These are phyloP conservation scores for Temnothorax ravouxi DNA, from an alignment of 2,888 invertebrate genomes.

Conservation along the genomic window DNA sequence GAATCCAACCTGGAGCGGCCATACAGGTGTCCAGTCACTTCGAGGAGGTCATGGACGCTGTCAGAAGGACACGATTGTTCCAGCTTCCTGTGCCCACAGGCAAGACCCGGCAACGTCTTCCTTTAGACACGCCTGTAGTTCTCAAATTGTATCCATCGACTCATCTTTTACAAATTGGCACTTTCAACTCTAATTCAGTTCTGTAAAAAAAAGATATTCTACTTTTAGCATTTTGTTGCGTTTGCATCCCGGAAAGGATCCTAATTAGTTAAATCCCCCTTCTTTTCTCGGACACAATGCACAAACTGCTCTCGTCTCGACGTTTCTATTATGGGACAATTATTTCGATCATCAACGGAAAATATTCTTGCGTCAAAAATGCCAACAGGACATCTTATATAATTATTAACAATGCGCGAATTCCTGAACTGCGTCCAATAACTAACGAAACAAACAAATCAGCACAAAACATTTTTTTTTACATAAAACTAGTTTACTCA, in stretches of 20 bases:
- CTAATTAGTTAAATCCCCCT: background rate
- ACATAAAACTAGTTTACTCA: background rate
- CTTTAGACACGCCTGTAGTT: conserved; percentile 49
- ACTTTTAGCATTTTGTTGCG: background rate
- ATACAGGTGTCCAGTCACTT: conserved; percentile 90
- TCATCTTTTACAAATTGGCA: background rate
- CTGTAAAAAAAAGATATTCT: background rate
- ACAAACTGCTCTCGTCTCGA: background rate
- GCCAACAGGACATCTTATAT: background rate
- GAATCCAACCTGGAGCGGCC: conserved; percentile 89
- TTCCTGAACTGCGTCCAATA: background rate
- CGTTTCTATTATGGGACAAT: background rate
- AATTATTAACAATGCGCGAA: background rate
- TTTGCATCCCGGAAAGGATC: background rate
- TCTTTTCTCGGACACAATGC: background rate
- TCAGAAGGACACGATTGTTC: conserved; percentile 90
- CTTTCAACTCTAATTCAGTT: background rate
- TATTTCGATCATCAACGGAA: background rate
- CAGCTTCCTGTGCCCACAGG: conserved; percentile 88
- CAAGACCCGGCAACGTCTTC: conserved; percentile 80
- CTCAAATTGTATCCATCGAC: background rate
- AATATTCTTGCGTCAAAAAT: background rate
- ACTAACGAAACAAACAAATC: background rate
- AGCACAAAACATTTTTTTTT: background rate
- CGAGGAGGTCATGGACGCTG: conserved; percentile 92